Conservation (phyloP, 2,113 vertebrate genomes). For the Mionectes macconnelli region DNA sequence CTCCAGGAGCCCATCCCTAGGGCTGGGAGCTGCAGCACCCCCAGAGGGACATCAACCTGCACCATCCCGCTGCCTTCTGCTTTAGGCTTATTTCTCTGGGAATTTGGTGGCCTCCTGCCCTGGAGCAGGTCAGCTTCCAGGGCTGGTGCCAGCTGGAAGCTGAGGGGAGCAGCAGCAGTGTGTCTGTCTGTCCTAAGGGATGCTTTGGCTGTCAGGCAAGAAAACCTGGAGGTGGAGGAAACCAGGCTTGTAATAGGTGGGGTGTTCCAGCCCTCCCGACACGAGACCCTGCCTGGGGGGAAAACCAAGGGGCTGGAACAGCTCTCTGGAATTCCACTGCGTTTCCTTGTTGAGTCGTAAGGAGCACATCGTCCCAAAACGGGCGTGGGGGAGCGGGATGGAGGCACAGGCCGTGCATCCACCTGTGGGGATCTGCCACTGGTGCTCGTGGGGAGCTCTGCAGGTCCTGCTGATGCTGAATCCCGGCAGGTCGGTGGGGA, state of each 20-base stretch:
- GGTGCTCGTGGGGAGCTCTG: neutral
- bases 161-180: neutral
- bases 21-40: neutral
- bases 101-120: neutral
- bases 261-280: neutral
- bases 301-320: neutral
- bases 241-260: neutral
- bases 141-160: neutral
- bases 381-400: neutral
- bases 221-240: neutral
- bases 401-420: neutral
- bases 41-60: neutral
- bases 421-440: neutral
- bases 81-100: neutral
- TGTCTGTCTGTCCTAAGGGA: neutral
- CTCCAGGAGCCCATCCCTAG: neutral
- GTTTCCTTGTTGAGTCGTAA: neutral
- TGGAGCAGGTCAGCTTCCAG: neutral
- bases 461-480: neutral
- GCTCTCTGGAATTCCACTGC: neutral
- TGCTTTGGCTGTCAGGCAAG: neutral
- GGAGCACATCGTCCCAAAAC: fast-evolving
- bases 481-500: fast-evolving
- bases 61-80: neutral
- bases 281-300: neutral